Base-by-base conservation (phyloP, 2,113 vertebrate genomes). In the Mastomys coucha region DNA sequence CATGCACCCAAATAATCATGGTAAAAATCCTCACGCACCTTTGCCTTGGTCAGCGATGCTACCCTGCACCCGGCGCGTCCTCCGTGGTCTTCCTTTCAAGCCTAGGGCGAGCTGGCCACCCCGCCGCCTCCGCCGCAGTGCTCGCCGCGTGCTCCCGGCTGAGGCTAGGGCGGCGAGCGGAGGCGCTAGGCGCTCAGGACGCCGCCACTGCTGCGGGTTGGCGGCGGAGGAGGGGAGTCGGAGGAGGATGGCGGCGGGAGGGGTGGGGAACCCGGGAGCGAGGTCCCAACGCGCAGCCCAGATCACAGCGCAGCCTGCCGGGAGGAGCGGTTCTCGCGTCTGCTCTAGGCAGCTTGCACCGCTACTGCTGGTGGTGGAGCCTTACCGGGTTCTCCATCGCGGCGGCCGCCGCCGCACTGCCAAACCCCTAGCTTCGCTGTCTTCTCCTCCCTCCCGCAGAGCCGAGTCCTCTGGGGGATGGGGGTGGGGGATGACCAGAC, bases 271-370 rank as follows among this genome's bases (percentile, higher is more conserved):
- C 42, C n/a, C 22, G 53, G 88, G 88, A 56, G 49, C 90, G 88
- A 76, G 93, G 78, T 96, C 96, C 96, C 92, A 75, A 3, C 12
- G 90, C 89, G 85, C 96, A 80, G 86, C 63, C 75, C 96, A 0
- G 97, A 86, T 82, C 95, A 89, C 97, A 97, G 98, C 97, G 97
- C 97, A 97, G 98, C 97, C 97, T 97, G 97, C 97, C 88, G 96
- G 95, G 97, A 96, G 94, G 58, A 88, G 89, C 81, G 96, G 88
- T 72, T 69, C 90, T 39, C 22, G 8, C 0, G 80, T 77, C 77
- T 65, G 91, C 75, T 69, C 86, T 0, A 13, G 39, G 91, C 91
- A 10, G 89, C 92, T 5, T 49, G 88, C 51, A 90, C 85, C 8
- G 92, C 97, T 95, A 86, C 91, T 82, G 96, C 96, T 45, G 24